Base-by-base conservation (phyloP, 2,113 vertebrate species). In the Heteronetta atricapilla region DNA sequence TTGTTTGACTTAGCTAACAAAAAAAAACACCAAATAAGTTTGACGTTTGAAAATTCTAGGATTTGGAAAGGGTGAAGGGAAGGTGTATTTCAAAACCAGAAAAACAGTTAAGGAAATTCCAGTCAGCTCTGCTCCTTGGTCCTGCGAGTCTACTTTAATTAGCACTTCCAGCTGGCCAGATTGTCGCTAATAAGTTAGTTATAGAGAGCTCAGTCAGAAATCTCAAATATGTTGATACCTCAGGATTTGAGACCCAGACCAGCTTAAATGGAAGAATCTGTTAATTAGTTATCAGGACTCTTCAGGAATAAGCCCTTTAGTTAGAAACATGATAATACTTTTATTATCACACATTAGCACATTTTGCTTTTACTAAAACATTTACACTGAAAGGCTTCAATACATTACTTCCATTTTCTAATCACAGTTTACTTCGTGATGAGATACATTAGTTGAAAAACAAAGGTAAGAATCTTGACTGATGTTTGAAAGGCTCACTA, bases 51-150 rank as follows among this genome's bases (percentile, higher is more conserved):
- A 93, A 93, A 82, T 66, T 84, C 66, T 52, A 64, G 48, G 42
- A 62, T 75, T 83, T 90, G 74, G 42, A 34, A 78, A 52, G 34
- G 25, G 21, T 40, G 26, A 58, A 93, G 66, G 80, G 82, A 93
- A 94, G 79, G 16, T 63, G 10, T 90, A 78, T 93, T 91, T 91
- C 91, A 96, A 91, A 91, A 88, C 1, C 58, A 95, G 75, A 95
- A 94, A 91, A 88, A 11, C 31, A 74, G n/a, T 86, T 77, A 85
- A 95, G 91, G 94, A 95, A 93, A 94, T 94, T 95, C 76, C 85
- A 74, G 75, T 85, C 56, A 52, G 79, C 29, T 93, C 72, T 11
- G 19, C 59, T 85, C 67, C 79, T 94, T 77, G 52, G 52, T 29
- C 34, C 42, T 75, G 23, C 48, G 60, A 70, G n/a, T 69, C 59